Evolutionary conservation across 2,888 invertebrate species (phyloP).

Genomic region (Coleophora flavipennella): DNA sequence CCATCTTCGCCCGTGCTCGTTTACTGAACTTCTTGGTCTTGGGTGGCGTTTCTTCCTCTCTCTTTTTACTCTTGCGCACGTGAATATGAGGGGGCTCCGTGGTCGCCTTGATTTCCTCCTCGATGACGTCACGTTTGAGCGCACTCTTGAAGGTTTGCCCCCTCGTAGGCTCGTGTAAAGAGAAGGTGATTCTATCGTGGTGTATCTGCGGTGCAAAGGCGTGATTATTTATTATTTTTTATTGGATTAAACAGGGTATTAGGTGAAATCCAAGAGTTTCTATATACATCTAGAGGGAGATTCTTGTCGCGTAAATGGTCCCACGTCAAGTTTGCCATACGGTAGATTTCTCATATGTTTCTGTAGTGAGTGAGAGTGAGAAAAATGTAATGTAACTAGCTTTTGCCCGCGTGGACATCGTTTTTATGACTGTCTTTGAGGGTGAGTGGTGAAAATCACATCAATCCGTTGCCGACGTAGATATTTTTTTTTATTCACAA

Average conservation of each 20-base stretch:
- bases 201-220: constrained; percentile 37
- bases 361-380: too few relatives aligned
- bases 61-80: constrained; percentile 29
- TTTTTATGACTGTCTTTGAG: too few relatives aligned
- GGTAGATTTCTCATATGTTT: too few relatives aligned
- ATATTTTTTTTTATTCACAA: too few relatives aligned
- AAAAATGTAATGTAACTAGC: too few relatives aligned
- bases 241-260: neutral
- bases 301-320: too few relatives aligned
- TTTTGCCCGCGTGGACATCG: too few relatives aligned
- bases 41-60: constrained; percentile 22
- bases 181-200: constrained; percentile 61
- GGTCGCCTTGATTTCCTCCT: constrained; percentile 27
- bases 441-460: too few relatives aligned
- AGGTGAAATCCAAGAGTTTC: neutral
- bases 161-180: constrained; percentile 54
- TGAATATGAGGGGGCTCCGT: constrained; percentile 20
- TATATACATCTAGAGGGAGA: too few relatives aligned
- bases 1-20: constrained; percentile 28
- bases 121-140: constrained; percentile 40
- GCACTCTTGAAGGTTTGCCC: constrained; percentile 63
- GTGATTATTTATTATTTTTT: neutral
- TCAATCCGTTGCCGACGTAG: too few relatives aligned
- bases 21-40: constrained; percentile 33
- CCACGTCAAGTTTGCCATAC: too few relatives aligned